A percentile compares a stretch with the other conserved stretches of the same genome.
Conservation (phyloP, 2,888 invertebrate species). For the Neoaliturus tenellus region DNA sequence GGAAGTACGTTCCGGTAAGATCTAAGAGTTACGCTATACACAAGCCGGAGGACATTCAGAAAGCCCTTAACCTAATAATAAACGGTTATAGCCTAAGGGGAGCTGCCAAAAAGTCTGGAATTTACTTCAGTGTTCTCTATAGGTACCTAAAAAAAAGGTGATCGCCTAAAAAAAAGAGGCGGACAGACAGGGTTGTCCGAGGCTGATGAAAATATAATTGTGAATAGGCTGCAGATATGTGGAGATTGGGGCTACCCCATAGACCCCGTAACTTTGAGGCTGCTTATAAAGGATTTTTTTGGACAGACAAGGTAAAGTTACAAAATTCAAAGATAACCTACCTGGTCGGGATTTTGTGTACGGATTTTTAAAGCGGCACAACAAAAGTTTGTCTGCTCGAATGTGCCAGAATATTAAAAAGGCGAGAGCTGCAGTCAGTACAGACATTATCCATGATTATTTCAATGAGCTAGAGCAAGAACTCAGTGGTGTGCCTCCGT, state of each 20-base stretch:
- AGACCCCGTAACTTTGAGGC: background rate
- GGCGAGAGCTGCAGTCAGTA: slow-evolving; percentile 59
- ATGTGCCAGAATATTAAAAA: slow-evolving; percentile 64
- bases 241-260: slow-evolving; percentile 48
- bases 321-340: slow-evolving; percentile 65
- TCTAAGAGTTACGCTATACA: background rate
- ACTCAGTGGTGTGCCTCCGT: slow-evolving; percentile 61
- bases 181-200: slow-evolving; percentile 12
- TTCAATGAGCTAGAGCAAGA: slow-evolving; percentile 59
- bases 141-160: slow-evolving; percentile 41
- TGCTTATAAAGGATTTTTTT: slow-evolving; percentile 40
- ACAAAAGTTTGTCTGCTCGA: slow-evolving; percentile 52
- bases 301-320: slow-evolving; percentile 42
- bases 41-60: slow-evolving; percentile 28
- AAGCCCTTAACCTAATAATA: slow-evolving; percentile 8
- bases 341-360: slow-evolving; percentile 65
- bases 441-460: slow-evolving; percentile 61
- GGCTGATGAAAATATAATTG: slow-evolving; percentile 13
- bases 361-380: slow-evolving; percentile 60
- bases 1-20: slow-evolving; percentile 17
- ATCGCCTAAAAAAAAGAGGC: slow-evolving; percentile 24
- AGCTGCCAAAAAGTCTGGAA: slow-evolving; percentile 5
- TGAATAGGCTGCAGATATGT: slow-evolving; percentile 4
- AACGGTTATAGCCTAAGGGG: slow-evolving; percentile 30
- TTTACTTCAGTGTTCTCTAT: slow-evolving; percentile 42